A percentile compares a stretch with the other conserved stretches of the same genome.
phyloP scores from a whole-genome alignment of 2,113 vertebrate species.

The Mohoua ochrocephala region DNA sequence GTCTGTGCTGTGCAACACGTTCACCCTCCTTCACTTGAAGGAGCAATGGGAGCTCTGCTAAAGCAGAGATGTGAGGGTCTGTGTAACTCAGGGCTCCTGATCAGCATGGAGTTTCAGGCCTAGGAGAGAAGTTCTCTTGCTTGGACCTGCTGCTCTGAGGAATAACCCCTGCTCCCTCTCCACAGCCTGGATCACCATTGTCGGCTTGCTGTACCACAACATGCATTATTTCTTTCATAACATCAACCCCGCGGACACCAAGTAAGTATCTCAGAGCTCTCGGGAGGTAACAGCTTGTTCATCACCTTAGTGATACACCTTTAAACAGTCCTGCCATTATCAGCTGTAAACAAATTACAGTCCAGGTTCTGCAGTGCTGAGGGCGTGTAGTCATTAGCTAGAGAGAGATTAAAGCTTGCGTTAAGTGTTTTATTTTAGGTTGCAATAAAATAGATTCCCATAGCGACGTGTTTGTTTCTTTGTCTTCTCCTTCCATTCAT shows the following conservation, averaged over 20 bases:
- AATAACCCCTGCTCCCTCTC: not conserved
- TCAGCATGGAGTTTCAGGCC: slow-evolving; percentile 35
- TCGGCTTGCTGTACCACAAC: slow-evolving; percentile 89
- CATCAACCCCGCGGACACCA: slow-evolving; percentile 83
- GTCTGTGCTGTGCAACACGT: accelerated
- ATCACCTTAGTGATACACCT: not conserved
- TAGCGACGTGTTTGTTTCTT: not conserved
- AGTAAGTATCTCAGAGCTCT: slow-evolving; percentile 69
- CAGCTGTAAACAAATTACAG: not conserved
- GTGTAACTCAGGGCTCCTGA: not conserved
- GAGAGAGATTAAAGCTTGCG: not conserved
- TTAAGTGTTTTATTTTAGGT: not conserved
- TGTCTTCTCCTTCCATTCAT: not conserved
- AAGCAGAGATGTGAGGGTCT: not conserved
- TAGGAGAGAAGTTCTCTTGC: not conserved
- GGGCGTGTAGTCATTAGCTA: not conserved
- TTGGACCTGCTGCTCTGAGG: not conserved
- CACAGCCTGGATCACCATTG: slow-evolving; percentile 86
- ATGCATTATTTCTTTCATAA: slow-evolving; percentile 83
- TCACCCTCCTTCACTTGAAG: not conserved
- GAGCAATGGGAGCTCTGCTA: not conserved
- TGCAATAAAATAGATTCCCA: not conserved
- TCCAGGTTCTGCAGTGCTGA: not conserved
- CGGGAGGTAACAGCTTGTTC: not conserved
- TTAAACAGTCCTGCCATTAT: not conserved